Evolutionary conservation across 2,113 vertebrate genomes (phyloP).

Genomic region (Alces alces): DNA sequence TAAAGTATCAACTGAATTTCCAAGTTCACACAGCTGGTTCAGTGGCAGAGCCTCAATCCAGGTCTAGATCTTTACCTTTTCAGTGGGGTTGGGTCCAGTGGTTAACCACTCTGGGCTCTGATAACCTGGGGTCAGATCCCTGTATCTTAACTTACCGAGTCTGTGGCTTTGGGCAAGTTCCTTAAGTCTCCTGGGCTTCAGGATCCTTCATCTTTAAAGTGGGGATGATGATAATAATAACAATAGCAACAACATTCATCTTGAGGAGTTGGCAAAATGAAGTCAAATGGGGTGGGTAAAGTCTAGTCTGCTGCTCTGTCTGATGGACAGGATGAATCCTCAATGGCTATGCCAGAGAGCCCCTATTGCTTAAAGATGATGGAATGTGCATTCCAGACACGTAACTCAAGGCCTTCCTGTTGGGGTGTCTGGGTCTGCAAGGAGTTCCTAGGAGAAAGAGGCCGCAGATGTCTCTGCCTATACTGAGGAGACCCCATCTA

Average conservation of each 20-base stretch:
- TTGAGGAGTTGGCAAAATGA: neutral
- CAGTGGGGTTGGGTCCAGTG: neutral
- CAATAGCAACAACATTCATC: neutral
- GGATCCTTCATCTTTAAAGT: neutral
- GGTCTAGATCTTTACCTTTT: neutral
- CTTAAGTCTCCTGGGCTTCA: neutral
- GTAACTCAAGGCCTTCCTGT: neutral
- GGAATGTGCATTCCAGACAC: neutral
- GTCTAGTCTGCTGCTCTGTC: neutral
- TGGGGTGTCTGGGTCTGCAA: neutral
- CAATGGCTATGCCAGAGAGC: neutral
- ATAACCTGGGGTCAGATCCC: neutral
- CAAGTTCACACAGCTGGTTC: neutral
- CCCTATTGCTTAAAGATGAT: neutral
- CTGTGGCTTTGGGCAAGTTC: neutral
- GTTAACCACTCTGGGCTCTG: neutral
- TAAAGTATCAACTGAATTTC: neutral
- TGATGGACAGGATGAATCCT: neutral
- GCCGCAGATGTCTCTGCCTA: neutral
- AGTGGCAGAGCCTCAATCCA: neutral
- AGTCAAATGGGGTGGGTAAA: neutral
- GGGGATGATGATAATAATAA: neutral
- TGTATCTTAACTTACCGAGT: neutral
- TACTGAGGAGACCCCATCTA: neutral
- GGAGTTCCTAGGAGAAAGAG: neutral